Conservation (phyloP, 2,113 vertebrate genomes). For the Tretioscincus oriximinensis region DNA sequence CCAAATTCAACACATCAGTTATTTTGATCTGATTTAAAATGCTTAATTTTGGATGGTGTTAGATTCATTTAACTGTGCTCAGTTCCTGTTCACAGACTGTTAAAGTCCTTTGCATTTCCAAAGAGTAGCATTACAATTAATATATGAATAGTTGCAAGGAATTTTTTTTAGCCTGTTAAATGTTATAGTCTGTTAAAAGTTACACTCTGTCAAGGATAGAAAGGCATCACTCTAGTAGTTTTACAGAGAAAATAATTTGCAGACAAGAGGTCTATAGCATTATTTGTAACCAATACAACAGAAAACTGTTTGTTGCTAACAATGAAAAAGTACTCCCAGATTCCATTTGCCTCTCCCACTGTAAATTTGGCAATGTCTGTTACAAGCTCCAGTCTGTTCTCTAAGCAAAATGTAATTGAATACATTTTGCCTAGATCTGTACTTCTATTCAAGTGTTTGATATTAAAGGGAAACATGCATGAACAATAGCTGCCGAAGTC, state of each 20-base stretch:
- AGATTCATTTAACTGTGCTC: no score
- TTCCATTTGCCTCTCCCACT: slow-evolving; percentile 7
- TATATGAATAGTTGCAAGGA: no score
- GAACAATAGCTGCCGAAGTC: slow-evolving; percentile 19
- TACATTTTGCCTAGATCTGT: background rate
- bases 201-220: no score
- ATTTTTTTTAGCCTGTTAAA: no score
- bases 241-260: background rate
- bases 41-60: background rate
- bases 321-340: background rate
- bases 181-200: no score
- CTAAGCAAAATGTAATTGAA: slow-evolving; percentile 18
- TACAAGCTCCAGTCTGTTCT: background rate
- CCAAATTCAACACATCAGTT: background rate
- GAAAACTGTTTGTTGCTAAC: background rate
- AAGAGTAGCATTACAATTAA: no score
- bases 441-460: slow-evolving; percentile 25
- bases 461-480: slow-evolving; percentile 24
- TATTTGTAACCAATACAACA: slow-evolving; percentile 8
- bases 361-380: slow-evolving; percentile 14
- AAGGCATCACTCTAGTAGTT: background rate
- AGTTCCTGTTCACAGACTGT: no score
- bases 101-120: no score
- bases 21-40: background rate
- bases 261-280: background rate